These are phyloP conservation scores for Lutraria rhynchaena DNA, from an alignment of 1,140 invertebrate species.

Conservation along the genomic window DNA sequence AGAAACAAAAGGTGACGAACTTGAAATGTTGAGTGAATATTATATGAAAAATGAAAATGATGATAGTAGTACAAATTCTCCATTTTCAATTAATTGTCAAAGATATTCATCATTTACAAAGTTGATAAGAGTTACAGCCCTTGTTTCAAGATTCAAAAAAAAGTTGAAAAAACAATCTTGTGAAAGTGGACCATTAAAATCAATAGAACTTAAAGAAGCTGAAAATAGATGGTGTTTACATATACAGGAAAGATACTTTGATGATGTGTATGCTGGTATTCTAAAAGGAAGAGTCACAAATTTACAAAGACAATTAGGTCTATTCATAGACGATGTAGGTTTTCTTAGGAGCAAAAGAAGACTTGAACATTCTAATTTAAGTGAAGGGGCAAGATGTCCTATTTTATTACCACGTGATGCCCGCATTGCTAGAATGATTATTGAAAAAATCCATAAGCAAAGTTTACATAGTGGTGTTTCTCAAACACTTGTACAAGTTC, in stretches of 20 bases:
- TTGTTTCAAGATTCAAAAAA: background rate
- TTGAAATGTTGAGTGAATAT: too few relatives aligned
- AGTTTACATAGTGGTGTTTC: conserved; percentile 24
- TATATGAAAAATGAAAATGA: too few relatives aligned
- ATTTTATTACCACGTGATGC: background rate
- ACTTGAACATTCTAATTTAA: conserved; percentile 7
- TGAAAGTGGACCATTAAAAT: background rate
- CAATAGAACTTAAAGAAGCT: background rate
- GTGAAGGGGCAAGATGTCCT: conserved; percentile 6
- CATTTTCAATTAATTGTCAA: conserved; percentile 10
- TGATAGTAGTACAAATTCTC: background rate
- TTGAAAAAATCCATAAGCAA: conserved; percentile 4
- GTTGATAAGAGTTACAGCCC: conserved; percentile 14
- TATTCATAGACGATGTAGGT: conserved; percentile 1
- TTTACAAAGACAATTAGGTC: conserved; percentile 1
- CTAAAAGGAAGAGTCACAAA: background rate
- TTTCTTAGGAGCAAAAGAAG: conserved; percentile 3
- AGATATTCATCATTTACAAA: conserved; percentile 49
- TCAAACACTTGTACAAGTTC: background rate
- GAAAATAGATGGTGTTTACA: background rate
- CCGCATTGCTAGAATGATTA: background rate
- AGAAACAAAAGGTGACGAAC: too few relatives aligned
- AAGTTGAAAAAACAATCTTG: background rate
- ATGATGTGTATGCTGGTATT: background rate
- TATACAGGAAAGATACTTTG: conserved; percentile 2